A percentile compares a stretch with the other conserved stretches of the same genome.
Evolutionary conservation across 2,113 vertebrate species (phyloP).

Genomic region (Microcebus ravelobensis): DNA sequence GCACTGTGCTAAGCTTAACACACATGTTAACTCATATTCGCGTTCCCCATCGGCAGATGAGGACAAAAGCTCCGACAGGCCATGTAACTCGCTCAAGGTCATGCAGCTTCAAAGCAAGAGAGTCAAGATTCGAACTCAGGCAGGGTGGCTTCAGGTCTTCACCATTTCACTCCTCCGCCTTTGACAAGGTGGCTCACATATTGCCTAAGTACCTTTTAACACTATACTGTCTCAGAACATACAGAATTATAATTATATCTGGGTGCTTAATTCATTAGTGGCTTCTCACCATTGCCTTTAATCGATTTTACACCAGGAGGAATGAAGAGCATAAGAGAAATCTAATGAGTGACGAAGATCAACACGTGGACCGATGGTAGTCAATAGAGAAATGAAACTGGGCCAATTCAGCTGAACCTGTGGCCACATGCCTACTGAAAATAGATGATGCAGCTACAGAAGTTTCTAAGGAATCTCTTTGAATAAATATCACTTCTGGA

Average conservation of each 20-base stretch:
- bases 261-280: not conserved
- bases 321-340: constrained; percentile 30
- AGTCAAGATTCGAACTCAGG: not conserved
- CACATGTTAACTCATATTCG: not conserved
- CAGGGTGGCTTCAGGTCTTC: not conserved
- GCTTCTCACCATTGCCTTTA: not conserved
- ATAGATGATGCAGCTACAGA: not conserved
- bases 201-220: not conserved
- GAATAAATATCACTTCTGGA: constrained; percentile 10
- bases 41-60: not conserved
- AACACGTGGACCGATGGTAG: not conserved
- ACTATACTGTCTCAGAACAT: not conserved
- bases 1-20: not conserved
- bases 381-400: not conserved
- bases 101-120: not conserved
- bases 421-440: constrained; percentile 1
- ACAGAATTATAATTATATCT: not conserved
- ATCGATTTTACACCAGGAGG: not conserved
- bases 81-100: not conserved
- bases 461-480: constrained; percentile 39
- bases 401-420: not conserved
- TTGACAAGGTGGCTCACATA: not conserved
- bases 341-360: not conserved
- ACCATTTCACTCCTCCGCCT: not conserved
- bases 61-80: not conserved